phyloP scores from a whole-genome alignment of 2,888 invertebrate genomes.

The Eueremaeus valkanovi region DNA sequence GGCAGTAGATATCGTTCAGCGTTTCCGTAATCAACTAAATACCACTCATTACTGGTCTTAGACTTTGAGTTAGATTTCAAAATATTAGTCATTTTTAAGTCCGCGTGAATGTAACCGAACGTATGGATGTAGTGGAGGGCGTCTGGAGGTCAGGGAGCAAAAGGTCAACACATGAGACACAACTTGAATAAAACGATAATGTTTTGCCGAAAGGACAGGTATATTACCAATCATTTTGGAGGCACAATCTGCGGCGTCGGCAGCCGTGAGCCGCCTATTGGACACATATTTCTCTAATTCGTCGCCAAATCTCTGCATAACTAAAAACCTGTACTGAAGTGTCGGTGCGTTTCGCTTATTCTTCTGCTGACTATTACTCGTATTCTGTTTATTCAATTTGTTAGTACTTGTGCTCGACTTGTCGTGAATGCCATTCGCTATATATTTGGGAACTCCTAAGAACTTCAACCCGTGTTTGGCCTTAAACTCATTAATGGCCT shows the following conservation, averaged over 20 bases:
- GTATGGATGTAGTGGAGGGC: constrained; percentile 86
- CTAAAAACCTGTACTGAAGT: constrained; percentile 72
- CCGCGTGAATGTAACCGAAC: constrained; percentile 92
- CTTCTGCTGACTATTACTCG: background rate
- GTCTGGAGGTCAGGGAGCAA: too few species aligned
- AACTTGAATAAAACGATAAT: too few species aligned
- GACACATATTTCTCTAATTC: constrained; percentile 75
- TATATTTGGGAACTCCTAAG: constrained; percentile 81
- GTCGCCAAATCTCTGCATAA: constrained; percentile 82
- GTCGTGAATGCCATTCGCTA: constrained; percentile 81
- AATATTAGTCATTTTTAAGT: constrained; percentile 95
- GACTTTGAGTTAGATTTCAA: constrained; percentile 57
- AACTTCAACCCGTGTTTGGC: constrained; percentile 56
- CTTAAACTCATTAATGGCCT: constrained; percentile 49
- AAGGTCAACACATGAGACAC: too few species aligned
- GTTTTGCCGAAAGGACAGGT: too few species aligned
- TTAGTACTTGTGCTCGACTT: background rate
- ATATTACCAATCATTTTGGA: constrained; percentile 78
- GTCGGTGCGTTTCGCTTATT: background rate
- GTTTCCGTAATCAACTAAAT: constrained; percentile 88
- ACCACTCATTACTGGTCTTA: constrained; percentile 51
- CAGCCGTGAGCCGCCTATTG: constrained; percentile 65
- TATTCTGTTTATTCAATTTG: background rate
- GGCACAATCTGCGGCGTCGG: constrained; percentile 72
- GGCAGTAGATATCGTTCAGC: constrained; percentile 70